A percentile compares a stretch with the other conserved stretches of the same genome.
Conservation (phyloP, 1,140 invertebrate species). For the Micrasema minimum region DNA sequence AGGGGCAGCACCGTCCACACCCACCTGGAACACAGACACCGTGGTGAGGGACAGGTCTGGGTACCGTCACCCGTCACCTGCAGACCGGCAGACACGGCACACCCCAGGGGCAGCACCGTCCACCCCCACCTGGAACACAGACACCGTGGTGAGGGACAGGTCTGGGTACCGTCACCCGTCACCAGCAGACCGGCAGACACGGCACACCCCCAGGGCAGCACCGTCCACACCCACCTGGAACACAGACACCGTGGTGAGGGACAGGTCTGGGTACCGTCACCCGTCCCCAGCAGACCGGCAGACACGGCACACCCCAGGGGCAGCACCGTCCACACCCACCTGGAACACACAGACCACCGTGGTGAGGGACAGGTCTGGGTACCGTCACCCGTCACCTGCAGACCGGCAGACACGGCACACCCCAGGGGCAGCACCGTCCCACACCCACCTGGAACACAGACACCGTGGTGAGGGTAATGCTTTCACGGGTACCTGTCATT, state of each 20-base stretch:
- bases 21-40: too few species aligned
- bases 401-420: conserved; percentile 51
- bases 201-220: conserved; percentile 52
- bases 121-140: conserved; percentile 51
- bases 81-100: conserved; percentile 51
- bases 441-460: conserved; percentile 47
- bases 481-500: too few species aligned
- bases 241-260: too few species aligned
- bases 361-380: too few species aligned
- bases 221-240: conserved; percentile 51
- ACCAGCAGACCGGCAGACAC: conserved; percentile 55
- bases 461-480: too few species aligned
- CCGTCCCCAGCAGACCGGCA: conserved; percentile 54
- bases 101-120: conserved; percentile 52
- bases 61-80: too few species aligned
- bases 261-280: too few species aligned
- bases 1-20: conserved; percentile 54
- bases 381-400: conserved; percentile 55
- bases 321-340: conserved; percentile 53
- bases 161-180: too few species aligned
- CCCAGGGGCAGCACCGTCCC: conserved; percentile 53
- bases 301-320: conserved; percentile 49
- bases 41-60: too few species aligned
- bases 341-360: too few species aligned
- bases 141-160: too few species aligned